Percentiles rank a stretch among this genome's conserved stretches.
Evolutionary conservation across 2,888 invertebrate species (phyloP).

Genomic region (Agonopterix alstromeriana): DNA sequence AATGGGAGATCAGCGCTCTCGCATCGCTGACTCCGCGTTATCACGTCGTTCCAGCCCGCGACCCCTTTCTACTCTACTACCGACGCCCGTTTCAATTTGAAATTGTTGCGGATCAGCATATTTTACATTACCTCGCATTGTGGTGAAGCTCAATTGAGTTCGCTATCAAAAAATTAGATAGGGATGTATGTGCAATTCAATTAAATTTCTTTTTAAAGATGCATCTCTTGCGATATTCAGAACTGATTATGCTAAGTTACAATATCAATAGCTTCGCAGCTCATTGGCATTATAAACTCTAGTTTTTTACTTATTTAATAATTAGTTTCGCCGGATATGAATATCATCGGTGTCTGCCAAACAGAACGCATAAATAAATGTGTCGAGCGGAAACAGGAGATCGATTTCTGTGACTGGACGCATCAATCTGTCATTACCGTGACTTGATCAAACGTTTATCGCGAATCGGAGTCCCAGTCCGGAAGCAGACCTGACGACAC

Average conservation of each 20-base stretch:
- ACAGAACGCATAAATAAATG: conserved; percentile 34
- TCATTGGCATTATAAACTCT: no score
- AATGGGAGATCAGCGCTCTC: conserved; percentile 42
- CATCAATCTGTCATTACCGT: conserved; percentile 52
- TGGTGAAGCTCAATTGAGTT: conserved; percentile 47
- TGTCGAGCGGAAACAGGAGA: conserved; percentile 43
- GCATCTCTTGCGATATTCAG: no score
- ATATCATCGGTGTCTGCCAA: conserved; percentile 37
- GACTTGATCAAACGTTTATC: conserved; percentile 57
- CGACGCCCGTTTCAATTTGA: conserved; percentile 53
- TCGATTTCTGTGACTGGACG: conserved; percentile 41
- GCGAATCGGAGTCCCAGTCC: conserved; percentile 28
- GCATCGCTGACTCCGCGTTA: conserved; percentile 48
- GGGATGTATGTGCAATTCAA: conserved; percentile 34
- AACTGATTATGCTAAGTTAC: no score
- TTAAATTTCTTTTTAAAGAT: no score
- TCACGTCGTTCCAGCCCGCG: conserved; percentile 50
- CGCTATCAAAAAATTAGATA: conserved; percentile 41
- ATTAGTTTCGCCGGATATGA: not conserved
- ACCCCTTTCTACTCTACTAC: conserved; percentile 56
- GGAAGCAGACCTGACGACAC: conserved; percentile 25
- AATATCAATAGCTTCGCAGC: no score
- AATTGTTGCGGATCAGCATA: conserved; percentile 66
- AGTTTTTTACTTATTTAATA: no score
- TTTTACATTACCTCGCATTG: conserved; percentile 46